A percentile compares a stretch with the other conserved stretches of the same genome.
Conservation (phyloP, 2,888 invertebrate species). For the Orthonevra nobilis region DNA sequence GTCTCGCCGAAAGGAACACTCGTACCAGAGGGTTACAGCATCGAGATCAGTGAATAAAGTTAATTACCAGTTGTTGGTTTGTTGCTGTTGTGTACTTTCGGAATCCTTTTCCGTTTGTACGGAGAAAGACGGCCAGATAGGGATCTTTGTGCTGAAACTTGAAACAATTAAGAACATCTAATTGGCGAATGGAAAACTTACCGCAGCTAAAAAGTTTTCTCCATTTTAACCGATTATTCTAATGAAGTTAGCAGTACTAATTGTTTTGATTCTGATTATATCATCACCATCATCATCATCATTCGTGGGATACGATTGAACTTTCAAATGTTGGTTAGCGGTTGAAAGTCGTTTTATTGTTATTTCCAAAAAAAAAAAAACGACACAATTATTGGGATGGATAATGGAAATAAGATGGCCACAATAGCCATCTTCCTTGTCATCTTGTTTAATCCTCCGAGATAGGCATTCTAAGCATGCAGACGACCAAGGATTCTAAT, state of each 20-base stretch:
- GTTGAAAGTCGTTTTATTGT: background rate
- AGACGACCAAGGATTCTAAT: too few relatives aligned
- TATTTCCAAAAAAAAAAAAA: too few relatives aligned
- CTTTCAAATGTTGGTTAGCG: background rate
- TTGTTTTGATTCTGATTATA: conserved; percentile 70
- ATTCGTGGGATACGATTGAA: conserved; percentile 26
- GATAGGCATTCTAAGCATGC: too few relatives aligned
- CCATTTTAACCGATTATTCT: conserved; percentile 66
- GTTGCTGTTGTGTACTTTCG: conserved; percentile 19
- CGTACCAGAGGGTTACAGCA: background rate
- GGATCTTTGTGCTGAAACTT: conserved; percentile 55
- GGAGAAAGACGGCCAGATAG: conserved; percentile 25
- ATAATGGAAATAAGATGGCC: too few relatives aligned
- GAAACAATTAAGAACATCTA: conserved; percentile 70
- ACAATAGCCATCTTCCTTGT: too few relatives aligned
- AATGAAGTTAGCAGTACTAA: conserved; percentile 67
- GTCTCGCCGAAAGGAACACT: background rate
- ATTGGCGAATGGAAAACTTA: conserved; percentile 66
- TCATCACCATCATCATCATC: too few relatives aligned
- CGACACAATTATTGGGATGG: too few relatives aligned
- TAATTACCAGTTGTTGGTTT: conserved; percentile 67
- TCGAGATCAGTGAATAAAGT: conserved; percentile 66
- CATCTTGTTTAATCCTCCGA: too few relatives aligned
- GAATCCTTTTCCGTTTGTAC: conserved; percentile 34
- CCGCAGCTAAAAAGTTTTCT: conserved; percentile 60